A percentile compares a stretch with the other conserved stretches of the same genome.
Evolutionary conservation across 2,113 vertebrate species (phyloP).

Genomic region (Trochalopteron elliotii): DNA sequence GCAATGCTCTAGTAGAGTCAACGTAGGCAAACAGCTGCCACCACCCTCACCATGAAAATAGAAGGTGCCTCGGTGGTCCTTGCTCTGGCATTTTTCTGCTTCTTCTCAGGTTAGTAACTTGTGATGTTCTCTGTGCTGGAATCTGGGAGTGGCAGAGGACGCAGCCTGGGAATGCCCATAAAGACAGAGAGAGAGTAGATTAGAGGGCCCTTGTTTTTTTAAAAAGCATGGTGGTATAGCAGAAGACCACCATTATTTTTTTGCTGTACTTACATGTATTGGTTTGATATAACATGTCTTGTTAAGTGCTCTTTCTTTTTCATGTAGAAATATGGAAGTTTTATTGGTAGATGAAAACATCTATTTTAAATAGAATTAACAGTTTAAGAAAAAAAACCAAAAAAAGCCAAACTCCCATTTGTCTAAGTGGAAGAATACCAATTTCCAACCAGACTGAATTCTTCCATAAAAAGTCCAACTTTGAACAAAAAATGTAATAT

Average conservation of each 20-base stretch:
- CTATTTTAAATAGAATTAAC: neutral
- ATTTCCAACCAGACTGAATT: neutral
- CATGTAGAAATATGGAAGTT: neutral
- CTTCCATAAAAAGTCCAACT: neutral
- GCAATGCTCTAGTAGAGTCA: slow-evolving; percentile 55
- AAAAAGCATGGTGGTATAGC: neutral
- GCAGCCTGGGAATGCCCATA: neutral
- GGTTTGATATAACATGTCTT: neutral
- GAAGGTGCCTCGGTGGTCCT: slow-evolving; percentile 62
- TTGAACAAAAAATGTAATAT: neutral
- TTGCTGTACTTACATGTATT: neutral
- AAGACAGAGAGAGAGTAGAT: neutral
- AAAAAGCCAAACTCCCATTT: neutral
- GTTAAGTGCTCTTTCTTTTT: neutral
- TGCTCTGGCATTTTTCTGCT: slow-evolving; percentile 63
- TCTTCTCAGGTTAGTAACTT: slow-evolving; percentile 68
- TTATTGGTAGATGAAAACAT: neutral
- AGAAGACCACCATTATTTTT: neutral
- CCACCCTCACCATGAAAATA: slow-evolving; percentile 65
- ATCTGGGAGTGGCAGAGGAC: neutral
- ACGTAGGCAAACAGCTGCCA: slow-evolving; percentile 41
- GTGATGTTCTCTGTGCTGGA: neutral
- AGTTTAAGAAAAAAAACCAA: neutral
- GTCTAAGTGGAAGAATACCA: neutral
- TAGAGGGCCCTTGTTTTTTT: neutral